Conservation (phyloP, 2,113 vertebrate species). For the Coptodon rendalli region DNA sequence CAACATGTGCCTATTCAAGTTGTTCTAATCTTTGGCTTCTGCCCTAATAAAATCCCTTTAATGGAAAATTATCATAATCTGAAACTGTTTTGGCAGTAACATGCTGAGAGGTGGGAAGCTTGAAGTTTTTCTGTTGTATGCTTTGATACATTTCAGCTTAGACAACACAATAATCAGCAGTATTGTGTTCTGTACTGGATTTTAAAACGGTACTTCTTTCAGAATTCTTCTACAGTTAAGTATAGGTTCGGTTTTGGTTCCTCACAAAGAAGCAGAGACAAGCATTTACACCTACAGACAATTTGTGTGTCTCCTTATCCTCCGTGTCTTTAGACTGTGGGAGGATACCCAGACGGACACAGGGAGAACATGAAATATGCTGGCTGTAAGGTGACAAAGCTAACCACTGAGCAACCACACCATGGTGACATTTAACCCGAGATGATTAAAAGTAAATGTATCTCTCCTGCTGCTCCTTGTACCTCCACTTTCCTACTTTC, state of each 20-base stretch:
- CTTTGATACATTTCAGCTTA: neutral
- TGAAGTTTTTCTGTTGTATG: neutral
- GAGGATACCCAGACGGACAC: neutral
- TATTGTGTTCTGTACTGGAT: neutral
- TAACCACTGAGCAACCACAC: neutral
- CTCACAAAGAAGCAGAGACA: neutral
- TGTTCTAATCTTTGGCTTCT: neutral
- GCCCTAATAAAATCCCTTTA: neutral
- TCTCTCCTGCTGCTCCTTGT: neutral
- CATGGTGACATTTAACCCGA: slow-evolving; percentile 24
- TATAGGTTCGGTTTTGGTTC: neutral
- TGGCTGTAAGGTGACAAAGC: slow-evolving; percentile 2
- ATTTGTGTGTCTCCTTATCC: slow-evolving; percentile 28
- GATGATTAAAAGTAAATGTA: slow-evolving; percentile 11
- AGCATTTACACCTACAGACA: neutral
- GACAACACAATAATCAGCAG: neutral
- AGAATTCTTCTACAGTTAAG: neutral
- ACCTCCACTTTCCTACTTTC: neutral
- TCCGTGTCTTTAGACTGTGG: neutral
- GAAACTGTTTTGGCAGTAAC: neutral
- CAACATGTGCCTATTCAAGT: neutral
- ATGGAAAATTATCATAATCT: neutral
- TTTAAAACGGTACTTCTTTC: accelerated
- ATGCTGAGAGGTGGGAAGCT: neutral
- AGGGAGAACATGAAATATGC: neutral